phyloP scores from a whole-genome alignment of 1,140 invertebrate species.

The Heterodera carotae region DNA sequence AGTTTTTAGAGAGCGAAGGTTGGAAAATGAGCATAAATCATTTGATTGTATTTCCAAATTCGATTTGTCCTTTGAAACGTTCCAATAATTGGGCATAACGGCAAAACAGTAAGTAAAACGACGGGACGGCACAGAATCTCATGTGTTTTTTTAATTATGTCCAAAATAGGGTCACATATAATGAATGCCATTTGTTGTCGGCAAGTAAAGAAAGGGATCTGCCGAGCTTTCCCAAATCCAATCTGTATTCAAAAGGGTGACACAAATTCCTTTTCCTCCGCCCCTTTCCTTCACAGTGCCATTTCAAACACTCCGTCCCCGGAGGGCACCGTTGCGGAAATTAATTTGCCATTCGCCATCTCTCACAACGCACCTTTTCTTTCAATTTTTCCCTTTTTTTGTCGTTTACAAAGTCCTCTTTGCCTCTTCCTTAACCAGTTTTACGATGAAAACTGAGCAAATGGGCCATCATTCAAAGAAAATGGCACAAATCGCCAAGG shows the following conservation, averaged over 20 bases:
- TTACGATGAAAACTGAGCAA: background rate
- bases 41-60: too few relatives aligned
- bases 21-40: background rate
- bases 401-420: background rate
- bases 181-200: background rate
- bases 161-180: too few relatives aligned
- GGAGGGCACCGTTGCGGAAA: background rate
- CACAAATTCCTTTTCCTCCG: background rate
- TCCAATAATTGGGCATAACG: too few relatives aligned
- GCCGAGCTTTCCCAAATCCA: background rate
- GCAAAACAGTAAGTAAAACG: too few relatives aligned
- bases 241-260: background rate
- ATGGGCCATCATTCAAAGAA: slow-evolving; percentile 16
- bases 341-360: slow-evolving; percentile 4
- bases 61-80: too few relatives aligned
- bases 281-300: background rate
- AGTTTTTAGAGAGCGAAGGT: background rate
- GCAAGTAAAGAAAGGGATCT: background rate
- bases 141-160: too few relatives aligned
- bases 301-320: background rate
- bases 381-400: background rate
- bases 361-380: background rate
- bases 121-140: too few relatives aligned
- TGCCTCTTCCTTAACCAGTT: background rate
- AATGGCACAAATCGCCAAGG: background rate